Evolutionary conservation across 2,113 vertebrate genomes (phyloP).

Genomic region (Tychaedon coryphoeus): DNA sequence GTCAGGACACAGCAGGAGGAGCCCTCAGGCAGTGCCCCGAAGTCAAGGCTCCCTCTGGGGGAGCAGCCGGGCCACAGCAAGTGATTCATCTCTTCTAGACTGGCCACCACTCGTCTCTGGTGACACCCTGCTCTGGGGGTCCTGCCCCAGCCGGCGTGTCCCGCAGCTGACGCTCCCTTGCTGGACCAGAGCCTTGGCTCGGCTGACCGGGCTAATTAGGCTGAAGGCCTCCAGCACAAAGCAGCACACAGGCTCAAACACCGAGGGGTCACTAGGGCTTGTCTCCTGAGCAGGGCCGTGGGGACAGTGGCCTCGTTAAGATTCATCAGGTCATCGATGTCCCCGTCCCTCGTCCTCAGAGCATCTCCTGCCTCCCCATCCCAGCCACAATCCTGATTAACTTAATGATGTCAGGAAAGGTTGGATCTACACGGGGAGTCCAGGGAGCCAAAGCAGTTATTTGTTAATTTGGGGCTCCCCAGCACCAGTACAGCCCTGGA

Average conservation of each 20-base stretch:
- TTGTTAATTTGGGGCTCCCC: not conserved
- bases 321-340: not conserved
- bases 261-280: not conserved
- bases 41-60: fast-evolving
- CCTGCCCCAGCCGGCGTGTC: fast-evolving
- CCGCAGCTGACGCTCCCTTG: fast-evolving
- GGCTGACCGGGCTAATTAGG: not conserved
- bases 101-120: not conserved
- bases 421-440: fast-evolving
- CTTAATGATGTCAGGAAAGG: not conserved
- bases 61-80: not conserved
- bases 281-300: fast-evolving
- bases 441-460: not conserved
- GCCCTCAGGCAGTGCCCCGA: fast-evolving
- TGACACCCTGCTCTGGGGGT: not conserved
- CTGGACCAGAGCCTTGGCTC: fast-evolving
- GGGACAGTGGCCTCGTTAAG: not conserved
- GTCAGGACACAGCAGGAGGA: not conserved
- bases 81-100: not conserved
- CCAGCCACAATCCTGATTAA: not conserved
- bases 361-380: not conserved
- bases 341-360: not conserved
- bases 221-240: not conserved
- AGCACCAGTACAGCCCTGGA: not conserved
- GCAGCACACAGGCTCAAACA: fast-evolving